These are phyloP conservation scores for Hycleus phaleratus DNA, from an alignment of 1,140 invertebrate species.

Conservation along the genomic window DNA sequence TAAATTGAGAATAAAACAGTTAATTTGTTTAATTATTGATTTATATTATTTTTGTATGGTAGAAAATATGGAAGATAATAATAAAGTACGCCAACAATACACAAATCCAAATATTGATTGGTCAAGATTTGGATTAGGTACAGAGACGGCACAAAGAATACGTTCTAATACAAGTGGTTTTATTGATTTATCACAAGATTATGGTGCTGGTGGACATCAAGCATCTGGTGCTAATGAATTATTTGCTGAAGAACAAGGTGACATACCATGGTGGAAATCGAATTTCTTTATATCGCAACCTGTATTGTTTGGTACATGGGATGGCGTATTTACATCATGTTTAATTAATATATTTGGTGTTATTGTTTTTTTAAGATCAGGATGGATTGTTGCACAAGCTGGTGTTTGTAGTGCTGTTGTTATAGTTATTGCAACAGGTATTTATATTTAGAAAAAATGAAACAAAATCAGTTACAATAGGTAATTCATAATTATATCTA, in stretches of 20 bases:
- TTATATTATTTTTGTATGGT: no score
- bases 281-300: slow-evolving; percentile 91
- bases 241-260: slow-evolving; percentile 79
- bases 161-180: slow-evolving; percentile 55
- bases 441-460: slow-evolving; percentile 5
- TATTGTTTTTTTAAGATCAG: slow-evolving; percentile 90
- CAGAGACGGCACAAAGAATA: slow-evolving; percentile 42
- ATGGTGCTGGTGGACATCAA: slow-evolving; percentile 69
- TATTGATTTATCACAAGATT: slow-evolving; percentile 59
- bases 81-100: no score
- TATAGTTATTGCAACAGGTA: slow-evolving; percentile 80
- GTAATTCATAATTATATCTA: background rate
- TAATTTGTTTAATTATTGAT: no score
- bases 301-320: slow-evolving; percentile 94
- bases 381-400: slow-evolving; percentile 95
- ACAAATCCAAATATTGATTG: slow-evolving; percentile 38
- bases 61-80: no score
- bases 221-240: slow-evolving; percentile 79
- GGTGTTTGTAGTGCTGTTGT: slow-evolving; percentile 81
- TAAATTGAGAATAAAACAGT: no score
- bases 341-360: slow-evolving; percentile 96
- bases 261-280: slow-evolving; percentile 84
- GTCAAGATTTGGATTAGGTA: slow-evolving; percentile 48
- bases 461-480: background rate
- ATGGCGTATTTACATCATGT: slow-evolving; percentile 91